Percentiles rank a stretch among this genome's conserved stretches.
phyloP scores from a whole-genome alignment of 2,888 invertebrate genomes.

The Orthonevra nobilis region DNA sequence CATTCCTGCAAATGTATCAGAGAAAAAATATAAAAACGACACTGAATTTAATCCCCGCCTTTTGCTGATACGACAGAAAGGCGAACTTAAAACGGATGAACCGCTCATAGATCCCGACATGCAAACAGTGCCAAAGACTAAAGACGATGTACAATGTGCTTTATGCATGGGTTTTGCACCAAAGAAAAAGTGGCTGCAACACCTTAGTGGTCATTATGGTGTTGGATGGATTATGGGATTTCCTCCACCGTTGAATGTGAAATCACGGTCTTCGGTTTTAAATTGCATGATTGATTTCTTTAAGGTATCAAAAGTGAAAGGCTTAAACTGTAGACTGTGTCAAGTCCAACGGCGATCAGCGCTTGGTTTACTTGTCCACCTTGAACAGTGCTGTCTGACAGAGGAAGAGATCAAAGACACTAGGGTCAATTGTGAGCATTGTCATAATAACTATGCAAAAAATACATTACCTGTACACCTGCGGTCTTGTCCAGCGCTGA shows the following conservation, averaged over 20 bases:
- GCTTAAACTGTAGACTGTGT: constrained; percentile 76
- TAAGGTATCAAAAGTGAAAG: constrained; percentile 65
- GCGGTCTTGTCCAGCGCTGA: constrained; percentile 71
- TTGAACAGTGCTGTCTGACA: constrained; percentile 75
- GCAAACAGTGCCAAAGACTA: not conserved
- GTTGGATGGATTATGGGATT: constrained; percentile 76
- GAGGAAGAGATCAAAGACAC: constrained; percentile 53
- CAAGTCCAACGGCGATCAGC: constrained; percentile 72
- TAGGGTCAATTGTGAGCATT: constrained; percentile 74
- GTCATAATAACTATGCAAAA: constrained; percentile 72
- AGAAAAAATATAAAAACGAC: constrained; percentile 48
- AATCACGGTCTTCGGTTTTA: constrained; percentile 71
- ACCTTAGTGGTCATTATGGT: constrained; percentile 77
- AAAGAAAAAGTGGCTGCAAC: constrained; percentile 72
- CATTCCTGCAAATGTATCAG: not conserved
- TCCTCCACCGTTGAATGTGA: constrained; percentile 67
- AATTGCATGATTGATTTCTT: constrained; percentile 72
- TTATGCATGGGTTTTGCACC: constrained; percentile 74
- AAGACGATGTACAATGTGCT: constrained; percentile 74
- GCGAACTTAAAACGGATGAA: constrained; percentile 74
- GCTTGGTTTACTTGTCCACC: constrained; percentile 75
- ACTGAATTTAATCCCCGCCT: constrained; percentile 74
- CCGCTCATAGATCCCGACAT: constrained; percentile 64
- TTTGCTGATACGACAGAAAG: constrained; percentile 75
- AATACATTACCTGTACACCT: constrained; percentile 70